A percentile compares a stretch with the other conserved stretches of the same genome.
phyloP scores from a whole-genome alignment of 2,888 invertebrate genomes.

The Ophion slaviceki region DNA sequence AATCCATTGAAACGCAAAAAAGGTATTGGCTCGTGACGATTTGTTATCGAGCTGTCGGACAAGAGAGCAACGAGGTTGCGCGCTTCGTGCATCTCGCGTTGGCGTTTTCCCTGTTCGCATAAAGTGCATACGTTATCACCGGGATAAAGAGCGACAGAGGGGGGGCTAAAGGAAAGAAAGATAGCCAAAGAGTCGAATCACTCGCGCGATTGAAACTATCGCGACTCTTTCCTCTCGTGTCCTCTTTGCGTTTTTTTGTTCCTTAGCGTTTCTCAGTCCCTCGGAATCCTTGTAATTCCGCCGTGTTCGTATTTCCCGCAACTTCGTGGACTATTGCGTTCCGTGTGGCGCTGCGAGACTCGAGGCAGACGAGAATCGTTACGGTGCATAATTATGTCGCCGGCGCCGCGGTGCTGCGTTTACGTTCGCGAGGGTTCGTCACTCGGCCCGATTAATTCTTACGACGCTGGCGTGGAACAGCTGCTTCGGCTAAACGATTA shows the following conservation, averaged over 20 bases:
- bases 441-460: slow-evolving; percentile 57
- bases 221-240: slow-evolving; percentile 38
- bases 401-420: slow-evolving; percentile 5
- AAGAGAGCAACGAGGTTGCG: slow-evolving; percentile 66
- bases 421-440: slow-evolving; percentile 40
- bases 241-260: too few relatives aligned
- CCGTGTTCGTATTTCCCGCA: not conserved
- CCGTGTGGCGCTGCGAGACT: slow-evolving; percentile 5
- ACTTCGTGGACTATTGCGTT: not conserved
- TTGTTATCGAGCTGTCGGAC: slow-evolving; percentile 48
- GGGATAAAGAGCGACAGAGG: not conserved
- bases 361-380: slow-evolving; percentile 22
- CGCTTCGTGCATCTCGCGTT: slow-evolving; percentile 75
- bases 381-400: slow-evolving; percentile 43
- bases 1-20: not conserved
- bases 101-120: slow-evolving; percentile 76
- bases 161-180: slow-evolving; percentile 46
- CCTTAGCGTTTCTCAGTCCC: not conserved
- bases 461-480: slow-evolving; percentile 53
- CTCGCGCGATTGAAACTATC: slow-evolving; percentile 75
- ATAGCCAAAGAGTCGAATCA: slow-evolving; percentile 69
- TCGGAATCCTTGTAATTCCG: not conserved
- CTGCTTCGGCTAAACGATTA: slow-evolving; percentile 62
- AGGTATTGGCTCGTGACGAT: slow-evolving; percentile 11
- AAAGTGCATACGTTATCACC: slow-evolving; percentile 63